Evolutionary conservation across 2,888 invertebrate genomes (phyloP).

Genomic region (Cynaeus angustus): DNA sequence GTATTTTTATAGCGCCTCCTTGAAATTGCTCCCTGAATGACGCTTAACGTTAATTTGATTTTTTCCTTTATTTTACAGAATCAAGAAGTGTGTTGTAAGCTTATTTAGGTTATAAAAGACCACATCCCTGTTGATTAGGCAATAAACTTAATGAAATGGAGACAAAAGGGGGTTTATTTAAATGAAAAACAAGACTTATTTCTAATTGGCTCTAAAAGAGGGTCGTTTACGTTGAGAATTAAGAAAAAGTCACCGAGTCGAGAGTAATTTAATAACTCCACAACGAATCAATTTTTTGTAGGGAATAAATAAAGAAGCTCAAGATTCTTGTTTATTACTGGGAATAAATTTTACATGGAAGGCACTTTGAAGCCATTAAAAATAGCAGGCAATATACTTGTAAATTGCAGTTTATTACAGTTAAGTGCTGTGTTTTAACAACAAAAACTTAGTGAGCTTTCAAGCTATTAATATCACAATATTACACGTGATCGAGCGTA

Average conservation of each 20-base stretch:
- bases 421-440: constrained; percentile 47
- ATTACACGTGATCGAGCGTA: constrained; percentile 31
- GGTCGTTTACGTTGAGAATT: constrained; percentile 29
- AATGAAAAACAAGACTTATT: constrained; percentile 54
- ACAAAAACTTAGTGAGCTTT: constrained; percentile 40
- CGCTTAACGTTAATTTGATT: constrained; percentile 66
- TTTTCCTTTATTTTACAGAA: constrained; percentile 61
- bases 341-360: constrained; percentile 38
- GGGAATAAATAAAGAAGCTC: constrained; percentile 24
- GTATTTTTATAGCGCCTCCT: constrained; percentile 65
- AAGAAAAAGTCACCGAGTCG: constrained; percentile 19
- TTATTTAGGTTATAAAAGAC: constrained; percentile 65
- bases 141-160: constrained; percentile 65
- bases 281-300: constrained; percentile 14
- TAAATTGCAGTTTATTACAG: constrained; percentile 52
- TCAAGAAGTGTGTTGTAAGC: constrained; percentile 63
- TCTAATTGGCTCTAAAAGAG: constrained; percentile 31
- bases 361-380: constrained; percentile 44
- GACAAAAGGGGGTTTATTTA: constrained; percentile 59
- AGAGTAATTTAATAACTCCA: constrained; percentile 17
- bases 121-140: constrained; percentile 65
- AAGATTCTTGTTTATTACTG: constrained; percentile 33
- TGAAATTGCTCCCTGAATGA: constrained; percentile 63
- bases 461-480: constrained; percentile 34
- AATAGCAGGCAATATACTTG: constrained; percentile 52